Base-by-base conservation (phyloP, 53 echinoderm and acorn worm species). In the Henricia sp. region DNA sequence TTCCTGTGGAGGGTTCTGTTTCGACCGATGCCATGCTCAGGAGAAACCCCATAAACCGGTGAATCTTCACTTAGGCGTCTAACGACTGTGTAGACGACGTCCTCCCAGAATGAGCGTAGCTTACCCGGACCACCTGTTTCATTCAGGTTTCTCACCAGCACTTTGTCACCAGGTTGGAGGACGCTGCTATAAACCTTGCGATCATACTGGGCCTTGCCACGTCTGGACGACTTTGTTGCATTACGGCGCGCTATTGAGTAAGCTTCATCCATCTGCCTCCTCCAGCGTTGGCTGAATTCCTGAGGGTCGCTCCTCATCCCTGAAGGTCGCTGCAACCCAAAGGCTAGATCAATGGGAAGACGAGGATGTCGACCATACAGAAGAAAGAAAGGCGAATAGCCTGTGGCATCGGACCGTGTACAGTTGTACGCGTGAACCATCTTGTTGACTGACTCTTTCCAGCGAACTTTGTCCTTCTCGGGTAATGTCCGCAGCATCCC, bases 361-460 rank as follows among this genome's bases (percentile, higher is more conserved):
- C n/a, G n/a, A n/a, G n/a, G n/a, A n/a, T n/a, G n/a, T n/a, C n/a
- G n/a, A n/a, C n/a, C n/a, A n/a, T n/a, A n/a, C n/a, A n/a, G n/a
- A n/a, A n/a, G n/a, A n/a, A n/a, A n/a, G n/a, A n/a, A n/a, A n/a
- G n/a, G n/a, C n/a, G n/a, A n/a, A n/a, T n/a, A n/a, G n/a, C n/a
- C n/a, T n/a, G n/a, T n/a, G n/a, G n/a, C n/a, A n/a, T n/a, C n/a
- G n/a, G n/a, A n/a, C n/a, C n/a, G n/a, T n/a, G n/a, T n/a, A n/a
- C n/a, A n/a, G n/a, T n/a, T n/a, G n/a, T n/a, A n/a, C n/a, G n/a
- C n/a, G n/a, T n/a, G n/a, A n/a, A n/a, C n/a, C n/a, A 76, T 70
- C 56, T 86, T 90, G 69, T 77, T 83, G 58, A 73, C 40, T 27
- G 58, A 60, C 12, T 82, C 74, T 42, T 72, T 82, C 89, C 87